Evolutionary conservation across 2,888 invertebrate species (phyloP), one percentile per base, ranked within the genome.

Genomic region (Aproaerema taeniolella): DNA sequence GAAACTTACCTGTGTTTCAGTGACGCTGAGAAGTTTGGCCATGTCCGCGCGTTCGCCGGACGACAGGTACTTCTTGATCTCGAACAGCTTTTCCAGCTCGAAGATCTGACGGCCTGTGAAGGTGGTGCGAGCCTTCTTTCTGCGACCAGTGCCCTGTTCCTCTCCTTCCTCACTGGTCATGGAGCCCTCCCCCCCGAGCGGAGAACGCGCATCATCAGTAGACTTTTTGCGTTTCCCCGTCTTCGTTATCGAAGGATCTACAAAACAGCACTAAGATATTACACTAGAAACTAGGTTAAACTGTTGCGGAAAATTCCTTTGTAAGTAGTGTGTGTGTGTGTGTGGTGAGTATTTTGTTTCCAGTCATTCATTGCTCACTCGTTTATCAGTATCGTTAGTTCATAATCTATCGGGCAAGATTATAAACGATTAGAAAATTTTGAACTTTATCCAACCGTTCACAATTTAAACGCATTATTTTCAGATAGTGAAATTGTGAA

Each of bases 51-150:
- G 81, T 76, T 98, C 98, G 47, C 95, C 95, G 14, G 97, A 97
- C 52, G 96, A 97, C 49, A 98, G 89, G 81, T 98, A 98, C 85
- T 98, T 98, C 88, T 98, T 98, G 58, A 95, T 90, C 74, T 97
- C 98, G 69, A 98, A 98, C 80, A 97, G 93, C 68, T 96, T 95
- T 87, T 98, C 98, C 75, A 98, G 88, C 83, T 98, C 98, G 83
- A 97, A 98, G 73, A 97, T 97, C 88, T 97, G 97, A 36, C 97
- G 82, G 1, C 98, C 98, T 0, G 97, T 97, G 87, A 98, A 98
- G 13, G 97, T 97, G 14, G 97, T 97, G 45, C 97, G 85, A 0
- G 97, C 97, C 70, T 97, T 98, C 80, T 95, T 95, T 49, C 88
- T 79, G 44, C 88, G 80, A 49, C 89, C 90, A 5, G 85, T 83